Evolutionary conservation across 2,888 invertebrate species (phyloP), one percentile per base, ranked within the genome.

Genomic region (Eupeodes luniger): DNA sequence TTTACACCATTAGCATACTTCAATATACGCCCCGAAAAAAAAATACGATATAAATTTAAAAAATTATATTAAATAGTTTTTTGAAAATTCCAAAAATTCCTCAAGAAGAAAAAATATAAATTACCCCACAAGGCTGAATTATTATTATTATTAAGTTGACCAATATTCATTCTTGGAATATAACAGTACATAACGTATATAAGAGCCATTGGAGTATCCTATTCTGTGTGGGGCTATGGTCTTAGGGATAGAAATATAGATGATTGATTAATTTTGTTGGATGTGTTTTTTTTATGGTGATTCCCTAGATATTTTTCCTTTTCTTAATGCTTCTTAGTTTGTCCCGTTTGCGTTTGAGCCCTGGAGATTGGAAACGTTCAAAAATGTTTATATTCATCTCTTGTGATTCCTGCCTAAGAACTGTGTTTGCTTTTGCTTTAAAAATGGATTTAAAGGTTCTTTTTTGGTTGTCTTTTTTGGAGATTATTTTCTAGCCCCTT

Each of bases 241-340:
- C 27, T 27, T 27, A 47, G 59, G 72, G 47, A 72, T n/a, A 70
- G 55, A 70, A 66, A 47, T 66, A 51, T 66, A 51, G 80, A 87
- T 87, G 87, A 87, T 87, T 87, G 87, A 87, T 87, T 83, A 83
- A 77, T 80, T 66, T 82, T 76, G 44, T 12, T 64, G 40, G n/a
- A 51, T 66, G 55, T 59, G 79, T 76, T 53, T 47, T 34, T 34
- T 67, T 14, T 67, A 36, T 19, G 19, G 57, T 40, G 40, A 40
- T 69, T 40, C 27, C 64, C 62, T 14, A 44, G 57, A 75, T 64
- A 72, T 47, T 76, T 62, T 79, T 80, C 44, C 55, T 27, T 62
- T 51, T 40, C 61, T 81, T 78, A 79, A 75, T 79, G 82, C 69
- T 78, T 70, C 76, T 77, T 75, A 77, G 76, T 72, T 72, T 79